These are phyloP conservation scores for Troglohyphantes excavatus DNA, from an alignment of 2,888 invertebrate genomes.

Conservation along the genomic window DNA sequence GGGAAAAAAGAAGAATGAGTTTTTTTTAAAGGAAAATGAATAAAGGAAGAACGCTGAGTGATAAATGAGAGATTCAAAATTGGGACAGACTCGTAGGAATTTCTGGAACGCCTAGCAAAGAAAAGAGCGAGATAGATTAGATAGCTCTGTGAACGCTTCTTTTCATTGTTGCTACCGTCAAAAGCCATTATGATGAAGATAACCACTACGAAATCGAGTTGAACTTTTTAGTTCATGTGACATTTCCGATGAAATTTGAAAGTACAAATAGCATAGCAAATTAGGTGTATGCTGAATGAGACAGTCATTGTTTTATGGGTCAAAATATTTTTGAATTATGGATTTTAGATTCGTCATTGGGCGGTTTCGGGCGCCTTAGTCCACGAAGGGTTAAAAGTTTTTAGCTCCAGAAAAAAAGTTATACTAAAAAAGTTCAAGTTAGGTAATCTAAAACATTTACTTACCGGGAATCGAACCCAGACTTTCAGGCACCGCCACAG, in stretches of 20 bases:
- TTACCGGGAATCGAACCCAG: too few species aligned
- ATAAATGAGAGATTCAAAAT: constrained; percentile 10
- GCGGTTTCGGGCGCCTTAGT: too few species aligned
- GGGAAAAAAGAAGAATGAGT: constrained; percentile 1
- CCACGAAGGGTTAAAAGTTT: too few species aligned
- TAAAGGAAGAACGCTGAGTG: neutral
- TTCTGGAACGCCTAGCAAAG: neutral
- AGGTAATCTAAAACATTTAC: too few species aligned
- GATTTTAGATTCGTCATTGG: too few species aligned
- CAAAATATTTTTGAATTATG: too few species aligned
- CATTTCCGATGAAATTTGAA: neutral
- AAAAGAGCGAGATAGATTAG: constrained; percentile 5
- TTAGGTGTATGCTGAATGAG: neutral
- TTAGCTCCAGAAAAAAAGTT: too few species aligned
- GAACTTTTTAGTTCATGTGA: neutral
- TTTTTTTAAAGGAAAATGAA: neutral
- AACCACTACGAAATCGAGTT: neutral
- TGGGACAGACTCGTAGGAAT: neutral
- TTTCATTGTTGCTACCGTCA: constrained; percentile 24
- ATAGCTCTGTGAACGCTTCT: neutral
- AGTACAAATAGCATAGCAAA: neutral
- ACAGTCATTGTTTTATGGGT: neutral
- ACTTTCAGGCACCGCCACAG: too few species aligned
- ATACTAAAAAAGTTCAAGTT: too few species aligned
- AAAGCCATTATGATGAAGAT: neutral